Evolutionary conservation across 2,113 vertebrate genomes (phyloP).

Genomic region (Bujurquina vittata): DNA sequence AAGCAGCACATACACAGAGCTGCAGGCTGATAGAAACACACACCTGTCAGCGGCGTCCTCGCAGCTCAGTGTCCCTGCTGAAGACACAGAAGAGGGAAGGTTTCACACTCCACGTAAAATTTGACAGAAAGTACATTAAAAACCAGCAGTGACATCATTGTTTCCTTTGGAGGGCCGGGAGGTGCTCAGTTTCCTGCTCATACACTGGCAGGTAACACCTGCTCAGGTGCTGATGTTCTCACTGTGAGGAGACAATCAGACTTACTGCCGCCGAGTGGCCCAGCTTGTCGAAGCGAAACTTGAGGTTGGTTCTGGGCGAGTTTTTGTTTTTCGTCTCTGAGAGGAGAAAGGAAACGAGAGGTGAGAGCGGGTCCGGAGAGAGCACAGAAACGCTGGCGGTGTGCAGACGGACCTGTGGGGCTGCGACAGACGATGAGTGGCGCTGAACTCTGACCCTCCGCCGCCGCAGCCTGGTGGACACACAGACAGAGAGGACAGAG

Average conservation of each 20-base stretch:
- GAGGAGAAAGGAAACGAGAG: neutral
- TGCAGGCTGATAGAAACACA: neutral
- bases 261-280: conserved; percentile 86
- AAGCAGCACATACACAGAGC: neutral
- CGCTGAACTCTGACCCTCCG: conserved; percentile 80
- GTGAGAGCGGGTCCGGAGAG: neutral
- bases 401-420: conserved; percentile 85
- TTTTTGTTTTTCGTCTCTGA: conserved; percentile 90
- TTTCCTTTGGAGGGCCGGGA: too few species aligned
- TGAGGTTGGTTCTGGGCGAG: conserved; percentile 92
- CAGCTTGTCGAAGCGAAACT: conserved; percentile 94
- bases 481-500: conserved; percentile 70
- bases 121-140: neutral
- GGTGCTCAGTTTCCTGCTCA: too few species aligned
- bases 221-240: too few species aligned
- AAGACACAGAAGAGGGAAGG: neutral
- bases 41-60: conserved; percentile 15
- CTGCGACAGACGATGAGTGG: conserved; percentile 90
- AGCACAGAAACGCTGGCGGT: neutral
- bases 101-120: neutral
- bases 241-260: neutral
- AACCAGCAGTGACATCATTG: too few species aligned
- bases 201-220: too few species aligned
- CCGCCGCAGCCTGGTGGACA: conserved; percentile 67
- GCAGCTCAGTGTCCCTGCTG: conserved; percentile 57